A percentile compares a stretch with the other conserved stretches of the same genome.
These are phyloP conservation scores for Silurus lanzhouensis DNA, from an alignment of 2,797 vertebrate species.

Conservation along the genomic window DNA sequence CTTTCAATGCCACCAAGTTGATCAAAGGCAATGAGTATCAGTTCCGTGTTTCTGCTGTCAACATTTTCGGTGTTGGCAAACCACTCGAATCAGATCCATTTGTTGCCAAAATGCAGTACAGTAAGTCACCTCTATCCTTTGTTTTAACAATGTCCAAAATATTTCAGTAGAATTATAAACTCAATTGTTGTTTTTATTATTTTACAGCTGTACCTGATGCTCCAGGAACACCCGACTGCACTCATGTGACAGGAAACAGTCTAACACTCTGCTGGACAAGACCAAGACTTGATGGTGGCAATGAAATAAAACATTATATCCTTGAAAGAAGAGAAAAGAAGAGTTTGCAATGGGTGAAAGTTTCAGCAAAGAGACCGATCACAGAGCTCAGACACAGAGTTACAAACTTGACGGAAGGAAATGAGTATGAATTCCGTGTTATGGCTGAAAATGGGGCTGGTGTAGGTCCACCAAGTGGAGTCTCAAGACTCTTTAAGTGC, in stretches of 20 bases:
- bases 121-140: conserved; percentile 75
- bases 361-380: conserved; percentile 92
- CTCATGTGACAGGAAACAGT: conserved; percentile 89
- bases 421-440: conserved; percentile 98
- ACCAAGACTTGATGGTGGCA: conserved; percentile 91
- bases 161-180: background rate
- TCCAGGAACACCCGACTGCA: conserved; percentile 92
- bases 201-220: conserved; percentile 89
- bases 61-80: conserved; percentile 93
- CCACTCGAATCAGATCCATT: conserved; percentile 91
- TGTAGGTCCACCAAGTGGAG: conserved; percentile 86
- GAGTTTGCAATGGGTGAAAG: conserved; percentile 94
- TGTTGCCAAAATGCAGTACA: conserved; percentile 94
- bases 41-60: conserved; percentile 95
- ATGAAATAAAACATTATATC: conserved; percentile 95
- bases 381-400: conserved; percentile 91
- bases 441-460: conserved; percentile 97
- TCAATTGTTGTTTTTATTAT: conserved; percentile 33
- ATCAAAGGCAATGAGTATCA: conserved; percentile 99
- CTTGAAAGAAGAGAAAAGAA: conserved; percentile 98
- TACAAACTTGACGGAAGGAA: conserved; percentile 89
- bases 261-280: conserved; percentile 93
- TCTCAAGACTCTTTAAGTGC: conserved; percentile 94
- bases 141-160: background rate
- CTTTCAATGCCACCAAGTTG: conserved; percentile 87